A percentile compares a stretch with the other conserved stretches of the same genome.
phyloP scores from a whole-genome alignment of 2,113 vertebrate species.

The Serilophus lunatus region DNA sequence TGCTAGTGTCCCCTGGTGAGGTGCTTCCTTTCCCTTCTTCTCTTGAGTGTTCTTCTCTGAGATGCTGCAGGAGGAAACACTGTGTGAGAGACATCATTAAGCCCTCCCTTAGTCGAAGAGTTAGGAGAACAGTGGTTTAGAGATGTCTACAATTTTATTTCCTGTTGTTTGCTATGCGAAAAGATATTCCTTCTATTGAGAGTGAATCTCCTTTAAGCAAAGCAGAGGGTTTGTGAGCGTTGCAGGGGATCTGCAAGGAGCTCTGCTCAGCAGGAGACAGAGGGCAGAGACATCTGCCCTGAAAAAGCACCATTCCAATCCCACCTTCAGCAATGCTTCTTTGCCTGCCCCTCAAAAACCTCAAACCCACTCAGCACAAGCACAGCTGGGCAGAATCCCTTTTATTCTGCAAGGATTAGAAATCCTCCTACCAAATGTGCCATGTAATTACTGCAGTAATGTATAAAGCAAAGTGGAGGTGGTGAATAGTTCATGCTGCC shows the following conservation, averaged over 20 bases:
- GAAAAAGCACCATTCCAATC: rapidly evolving
- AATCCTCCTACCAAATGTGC: background rate
- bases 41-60: background rate
- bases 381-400: background rate
- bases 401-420: background rate
- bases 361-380: background rate
- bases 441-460: background rate
- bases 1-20: background rate
- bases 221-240: background rate
- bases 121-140: background rate
- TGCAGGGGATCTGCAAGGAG: background rate
- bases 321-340: background rate
- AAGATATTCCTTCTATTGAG: rapidly evolving
- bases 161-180: background rate
- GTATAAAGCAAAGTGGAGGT: background rate
- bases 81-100: background rate
- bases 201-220: background rate
- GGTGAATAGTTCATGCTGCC: background rate
- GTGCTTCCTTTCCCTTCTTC: background rate
- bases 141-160: background rate
- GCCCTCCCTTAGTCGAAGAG: background rate
- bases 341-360: too few relatives aligned
- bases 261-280: background rate
- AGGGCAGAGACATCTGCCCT: background rate
- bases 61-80: background rate